Percentiles rank a stretch among this genome's conserved stretches.
These are phyloP conservation scores for Beris morrisii DNA, from an alignment of 2,888 invertebrate genomes.

Conservation along the genomic window DNA sequence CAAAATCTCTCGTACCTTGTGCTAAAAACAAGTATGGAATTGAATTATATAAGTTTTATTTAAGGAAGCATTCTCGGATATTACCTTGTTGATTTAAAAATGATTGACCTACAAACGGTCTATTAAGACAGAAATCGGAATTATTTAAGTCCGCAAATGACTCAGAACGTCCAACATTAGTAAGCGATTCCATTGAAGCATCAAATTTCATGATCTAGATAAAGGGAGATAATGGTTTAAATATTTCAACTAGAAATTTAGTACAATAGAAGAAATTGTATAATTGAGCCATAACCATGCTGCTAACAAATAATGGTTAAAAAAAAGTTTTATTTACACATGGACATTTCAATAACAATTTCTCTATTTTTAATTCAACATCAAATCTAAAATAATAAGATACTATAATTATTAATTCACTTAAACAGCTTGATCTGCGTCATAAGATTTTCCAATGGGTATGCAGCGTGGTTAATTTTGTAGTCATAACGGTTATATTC, in stretches of 20 bases:
- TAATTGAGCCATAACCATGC: neutral
- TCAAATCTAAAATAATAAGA: no score
- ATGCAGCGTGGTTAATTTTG: no score
- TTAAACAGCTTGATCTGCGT: no score
- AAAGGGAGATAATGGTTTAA: neutral
- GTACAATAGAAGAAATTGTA: neutral
- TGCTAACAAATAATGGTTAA: no score
- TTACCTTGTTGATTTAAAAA: constrained; percentile 49
- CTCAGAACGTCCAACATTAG: constrained; percentile 76
- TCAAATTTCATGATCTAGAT: constrained; percentile 78
- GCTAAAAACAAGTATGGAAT: constrained; percentile 40
- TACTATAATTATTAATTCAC: no score
- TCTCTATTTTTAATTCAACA: no score
- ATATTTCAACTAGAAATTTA: neutral
- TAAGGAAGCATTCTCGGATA: neutral
- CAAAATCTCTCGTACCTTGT: constrained; percentile 47
- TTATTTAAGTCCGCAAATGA: constrained; percentile 82
- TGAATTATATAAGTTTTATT: neutral
- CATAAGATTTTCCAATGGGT: no score
- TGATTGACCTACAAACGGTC: constrained; percentile 41
- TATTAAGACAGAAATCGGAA: constrained; percentile 55
- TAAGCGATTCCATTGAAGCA: constrained; percentile 75
- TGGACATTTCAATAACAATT: no score
- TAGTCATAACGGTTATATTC: no score
- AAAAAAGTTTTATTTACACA: no score